Percentiles rank a stretch among this genome's conserved stretches.
phyloP scores from a whole-genome alignment of 2,113 vertebrate genomes.

The Barbus barbus region DNA sequence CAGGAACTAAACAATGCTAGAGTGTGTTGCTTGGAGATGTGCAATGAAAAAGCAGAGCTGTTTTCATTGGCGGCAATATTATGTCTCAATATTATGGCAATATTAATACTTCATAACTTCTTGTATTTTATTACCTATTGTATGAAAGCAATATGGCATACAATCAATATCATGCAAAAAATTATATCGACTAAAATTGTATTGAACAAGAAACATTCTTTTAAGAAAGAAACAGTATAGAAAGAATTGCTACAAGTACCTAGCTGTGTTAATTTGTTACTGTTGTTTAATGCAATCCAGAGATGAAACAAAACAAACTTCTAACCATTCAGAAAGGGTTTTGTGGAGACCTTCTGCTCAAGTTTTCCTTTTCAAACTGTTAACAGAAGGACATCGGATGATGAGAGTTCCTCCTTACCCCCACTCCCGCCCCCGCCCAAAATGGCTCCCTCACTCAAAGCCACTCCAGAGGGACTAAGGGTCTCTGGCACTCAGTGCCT shows the following conservation, averaged over 20 bases:
- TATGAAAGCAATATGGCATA: background rate
- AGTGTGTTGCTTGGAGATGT: background rate
- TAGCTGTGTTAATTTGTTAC: background rate
- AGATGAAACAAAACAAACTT: background rate
- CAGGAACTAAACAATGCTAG: background rate
- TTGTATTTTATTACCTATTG: background rate
- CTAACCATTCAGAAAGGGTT: conserved; percentile 13
- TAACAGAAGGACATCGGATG: conserved; percentile 15
- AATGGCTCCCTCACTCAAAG: conserved; percentile 63
- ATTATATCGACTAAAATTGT: background rate
- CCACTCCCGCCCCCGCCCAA: conserved; percentile 16
- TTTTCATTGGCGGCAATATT: background rate
- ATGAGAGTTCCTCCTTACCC: conserved; percentile 19
- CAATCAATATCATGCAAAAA: background rate
- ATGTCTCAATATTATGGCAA: too few relatives aligned
- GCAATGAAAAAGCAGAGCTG: too few relatives aligned
- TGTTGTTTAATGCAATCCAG: background rate
- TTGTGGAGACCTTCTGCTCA: background rate
- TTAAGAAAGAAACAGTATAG: background rate
- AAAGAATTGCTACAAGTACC: background rate
- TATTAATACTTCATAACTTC: background rate
- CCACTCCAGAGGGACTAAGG: conserved; percentile 49
- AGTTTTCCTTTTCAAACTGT: conserved; percentile 50
- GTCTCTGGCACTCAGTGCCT: conserved; percentile 52
- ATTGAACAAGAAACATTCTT: background rate